Base-by-base conservation (phyloP, 2,888 invertebrate genomes). In the Chrysolina americana region DNA sequence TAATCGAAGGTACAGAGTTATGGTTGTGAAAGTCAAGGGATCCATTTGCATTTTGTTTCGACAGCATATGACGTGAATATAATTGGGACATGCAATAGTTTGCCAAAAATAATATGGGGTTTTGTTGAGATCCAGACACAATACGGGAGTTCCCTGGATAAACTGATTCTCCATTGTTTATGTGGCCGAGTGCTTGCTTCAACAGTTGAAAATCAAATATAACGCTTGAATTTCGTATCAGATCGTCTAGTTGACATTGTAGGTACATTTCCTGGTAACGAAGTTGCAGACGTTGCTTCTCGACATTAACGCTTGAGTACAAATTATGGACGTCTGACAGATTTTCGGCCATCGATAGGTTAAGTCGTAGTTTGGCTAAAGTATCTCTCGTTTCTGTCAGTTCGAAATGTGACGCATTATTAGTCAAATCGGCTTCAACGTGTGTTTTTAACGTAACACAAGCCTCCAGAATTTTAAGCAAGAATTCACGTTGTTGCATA, bases 51-150 rank as follows among this genome's bases (percentile, higher is more conserved):
- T 89, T 84, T 59, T 90, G 89, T 83, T 91, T 91, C 75, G 90
- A 89, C 23, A 92, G 86, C 41, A 92, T 90, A 83, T 92, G 92
- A 62, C 93, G 90, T 73, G 92, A 92, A 86, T 93, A 93, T 75
- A 94, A 86, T 85, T 93, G 93, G 19, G 93, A 93, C 90, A 93
- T 92, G 87, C 94, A 94, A 85, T 94, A 94, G 86, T 94, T 94
- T 70, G 93, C 93, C 76, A 94, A 89, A 84, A 94, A 91, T 78
- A 94, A 88, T 56, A 94, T 91, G 8, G 94, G 93, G 84, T 94
- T 93, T 81, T 92, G 92, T 76, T 91, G 90, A 47, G 88, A 78
- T 1, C 82, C 76, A 64, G 86, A 80, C 73, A 76, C 23, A 36
- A 75, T 62, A 21, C 73, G 87, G 81, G 71, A 89, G 86, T 65